Percentiles rank a stretch among this genome's conserved stretches.
Conservation (phyloP, 1,140 invertebrate genomes). For the Cyclargus thomasi region DNA sequence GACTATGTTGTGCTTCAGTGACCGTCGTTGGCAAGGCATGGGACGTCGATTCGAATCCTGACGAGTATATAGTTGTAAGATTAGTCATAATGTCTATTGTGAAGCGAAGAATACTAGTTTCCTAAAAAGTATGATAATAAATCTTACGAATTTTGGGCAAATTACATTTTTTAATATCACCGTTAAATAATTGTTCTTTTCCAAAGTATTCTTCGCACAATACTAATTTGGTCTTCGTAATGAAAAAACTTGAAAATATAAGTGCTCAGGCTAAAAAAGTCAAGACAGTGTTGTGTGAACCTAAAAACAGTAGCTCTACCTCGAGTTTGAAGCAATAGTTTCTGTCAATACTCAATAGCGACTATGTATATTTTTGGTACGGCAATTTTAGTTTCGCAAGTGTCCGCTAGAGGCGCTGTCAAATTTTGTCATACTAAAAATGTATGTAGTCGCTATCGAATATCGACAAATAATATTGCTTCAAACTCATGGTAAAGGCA, state of each 20-base stretch:
- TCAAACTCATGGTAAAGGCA: too few relatives aligned
- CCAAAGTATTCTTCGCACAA: slow-evolving; percentile 30
- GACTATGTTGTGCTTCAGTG: slow-evolving; percentile 57
- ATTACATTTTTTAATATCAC: neutral
- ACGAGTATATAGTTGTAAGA: slow-evolving; percentile 38
- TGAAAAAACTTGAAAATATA: slow-evolving; percentile 42
- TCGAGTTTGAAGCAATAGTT: too few relatives aligned
- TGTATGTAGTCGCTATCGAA: too few relatives aligned
- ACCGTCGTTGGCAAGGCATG: slow-evolving; percentile 52
- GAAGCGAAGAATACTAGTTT: slow-evolving; percentile 29
- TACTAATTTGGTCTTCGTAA: slow-evolving; percentile 39
- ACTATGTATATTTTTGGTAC: too few relatives aligned
- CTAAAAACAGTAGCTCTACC: too few relatives aligned
- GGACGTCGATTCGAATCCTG: slow-evolving; percentile 31
- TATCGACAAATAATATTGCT: too few relatives aligned
- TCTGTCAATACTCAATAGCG: too few relatives aligned
- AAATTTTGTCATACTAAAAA: too few relatives aligned
- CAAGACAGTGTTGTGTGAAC: too few relatives aligned
- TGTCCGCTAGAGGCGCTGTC: too few relatives aligned
- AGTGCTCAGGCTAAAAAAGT: slow-evolving; percentile 20
- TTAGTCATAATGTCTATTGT: slow-evolving; percentile 29
- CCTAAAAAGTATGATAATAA: neutral
- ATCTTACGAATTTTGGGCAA: too few relatives aligned
- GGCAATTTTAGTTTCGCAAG: too few relatives aligned
- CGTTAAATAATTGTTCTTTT: neutral